Conservation (phyloP, 2,888 invertebrate genomes). For the Tenthredo mesomela region DNA sequence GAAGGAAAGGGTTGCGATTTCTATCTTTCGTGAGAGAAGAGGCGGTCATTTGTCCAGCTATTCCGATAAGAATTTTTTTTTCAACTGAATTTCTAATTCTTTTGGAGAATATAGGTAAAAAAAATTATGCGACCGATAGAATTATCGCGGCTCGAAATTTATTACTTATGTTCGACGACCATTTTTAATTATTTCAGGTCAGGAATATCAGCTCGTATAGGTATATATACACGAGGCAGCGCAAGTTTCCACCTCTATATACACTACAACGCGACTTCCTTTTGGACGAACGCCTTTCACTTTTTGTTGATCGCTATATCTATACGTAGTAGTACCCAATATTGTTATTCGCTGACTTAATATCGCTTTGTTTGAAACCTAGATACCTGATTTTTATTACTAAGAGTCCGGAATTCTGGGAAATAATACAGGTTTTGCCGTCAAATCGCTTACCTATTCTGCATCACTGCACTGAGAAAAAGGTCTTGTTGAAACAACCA, state of each 20-base stretch:
- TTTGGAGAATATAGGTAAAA: not conserved
- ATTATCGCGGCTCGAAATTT: not conserved
- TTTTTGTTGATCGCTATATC: slow-evolving; percentile 22
- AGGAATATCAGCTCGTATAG: slow-evolving; percentile 21
- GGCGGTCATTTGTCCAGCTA: not conserved
- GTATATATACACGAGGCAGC: not conserved
- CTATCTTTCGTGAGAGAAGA: not conserved
- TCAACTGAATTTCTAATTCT: not conserved
- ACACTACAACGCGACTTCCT: slow-evolving; percentile 19
- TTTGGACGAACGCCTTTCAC: slow-evolving; percentile 35
- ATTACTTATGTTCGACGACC: not conserved
- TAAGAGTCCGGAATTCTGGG: not conserved
- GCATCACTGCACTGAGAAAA: too few species aligned
- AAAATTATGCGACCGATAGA: not conserved
- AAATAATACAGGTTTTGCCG: not conserved
- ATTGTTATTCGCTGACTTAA: not conserved
- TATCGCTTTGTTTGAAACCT: not conserved
- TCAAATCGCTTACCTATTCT: not conserved
- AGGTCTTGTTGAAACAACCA: too few species aligned
- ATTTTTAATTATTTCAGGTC: slow-evolving; percentile 19
- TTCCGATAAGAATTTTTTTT: not conserved
- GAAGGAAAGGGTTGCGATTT: not conserved
- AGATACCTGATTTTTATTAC: slow-evolving; percentile 1
- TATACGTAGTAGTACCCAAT: not conserved
- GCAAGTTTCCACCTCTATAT: slow-evolving; percentile 19